phyloP scores from a whole-genome alignment of 2,113 vertebrate species.

The Pollachius pollachius region DNA sequence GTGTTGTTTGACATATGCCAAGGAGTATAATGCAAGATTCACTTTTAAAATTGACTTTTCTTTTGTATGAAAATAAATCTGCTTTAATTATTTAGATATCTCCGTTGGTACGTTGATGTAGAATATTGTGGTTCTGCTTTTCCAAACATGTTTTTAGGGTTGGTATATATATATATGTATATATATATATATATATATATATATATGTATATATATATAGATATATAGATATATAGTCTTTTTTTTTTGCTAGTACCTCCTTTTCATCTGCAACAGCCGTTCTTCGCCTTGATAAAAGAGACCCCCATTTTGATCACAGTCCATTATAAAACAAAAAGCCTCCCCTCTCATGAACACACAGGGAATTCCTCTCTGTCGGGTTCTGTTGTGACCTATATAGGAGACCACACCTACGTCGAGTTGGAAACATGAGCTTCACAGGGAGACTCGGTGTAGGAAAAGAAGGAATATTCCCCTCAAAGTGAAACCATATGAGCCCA shows the following conservation, averaged over 20 bases:
- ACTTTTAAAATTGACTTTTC: too few relatives aligned
- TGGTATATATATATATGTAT: too few relatives aligned
- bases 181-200: neutral
- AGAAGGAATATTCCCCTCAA: slow-evolving; percentile 58
- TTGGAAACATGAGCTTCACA: slow-evolving; percentile 70
- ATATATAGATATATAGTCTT: neutral
- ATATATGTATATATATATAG: neutral
- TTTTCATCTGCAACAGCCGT: neutral
- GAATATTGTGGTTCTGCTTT: neutral
- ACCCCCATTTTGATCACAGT: slow-evolving; percentile 62
- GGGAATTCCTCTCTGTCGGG: slow-evolving; percentile 62
- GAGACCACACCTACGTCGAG: slow-evolving; percentile 67
- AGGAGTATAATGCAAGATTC: too few relatives aligned
- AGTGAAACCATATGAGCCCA: slow-evolving; percentile 75
- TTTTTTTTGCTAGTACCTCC: neutral
- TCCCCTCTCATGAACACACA: slow-evolving; percentile 43
- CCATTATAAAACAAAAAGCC: slow-evolving; percentile 52
- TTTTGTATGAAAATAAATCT: too few relatives aligned
- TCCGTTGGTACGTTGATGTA: too few relatives aligned
- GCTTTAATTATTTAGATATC: too few relatives aligned
- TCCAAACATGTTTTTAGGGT: neutral
- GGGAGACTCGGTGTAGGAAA: slow-evolving; percentile 52
- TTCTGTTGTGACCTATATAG: slow-evolving; percentile 72
- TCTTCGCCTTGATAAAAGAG: neutral
- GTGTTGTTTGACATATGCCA: too few relatives aligned